Evolutionary conservation across 2,113 vertebrate genomes (phyloP).

Genomic region (Camelus bactrianus): DNA sequence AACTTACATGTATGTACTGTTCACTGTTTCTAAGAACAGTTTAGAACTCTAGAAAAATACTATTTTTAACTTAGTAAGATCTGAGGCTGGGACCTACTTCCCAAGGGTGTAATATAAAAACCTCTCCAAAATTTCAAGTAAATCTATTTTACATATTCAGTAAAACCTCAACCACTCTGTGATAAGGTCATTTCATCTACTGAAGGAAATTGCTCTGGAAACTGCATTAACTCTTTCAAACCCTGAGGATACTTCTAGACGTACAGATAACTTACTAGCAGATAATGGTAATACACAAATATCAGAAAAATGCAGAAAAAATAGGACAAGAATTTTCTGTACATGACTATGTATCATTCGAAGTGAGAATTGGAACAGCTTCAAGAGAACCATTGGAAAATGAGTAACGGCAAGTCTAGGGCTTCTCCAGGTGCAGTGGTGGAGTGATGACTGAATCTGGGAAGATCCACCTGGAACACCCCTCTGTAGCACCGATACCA

Average conservation of each 20-base stretch:
- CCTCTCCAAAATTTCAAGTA: constrained; percentile 27
- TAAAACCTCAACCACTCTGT: constrained; percentile 33
- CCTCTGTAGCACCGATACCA: background rate
- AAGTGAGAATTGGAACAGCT: background rate
- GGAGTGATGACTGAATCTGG: background rate
- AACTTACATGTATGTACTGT: too few species aligned
- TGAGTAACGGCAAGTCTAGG: background rate
- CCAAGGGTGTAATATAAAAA: background rate
- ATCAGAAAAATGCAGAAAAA: background rate
- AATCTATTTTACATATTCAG: constrained; percentile 32
- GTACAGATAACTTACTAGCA: background rate
- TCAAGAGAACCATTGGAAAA: background rate
- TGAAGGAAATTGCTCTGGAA: background rate
- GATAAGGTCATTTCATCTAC: background rate
- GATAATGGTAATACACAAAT: background rate
- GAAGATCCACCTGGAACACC: background rate
- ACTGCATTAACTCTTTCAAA: constrained; percentile 1
- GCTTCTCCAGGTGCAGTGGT: background rate
- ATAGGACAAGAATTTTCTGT: background rate
- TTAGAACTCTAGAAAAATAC: background rate
- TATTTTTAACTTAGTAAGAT: constrained; percentile 36
- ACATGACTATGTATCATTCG: background rate
- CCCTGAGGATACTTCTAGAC: background rate
- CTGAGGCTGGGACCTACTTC: background rate
- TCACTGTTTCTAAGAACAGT: too few species aligned